Percentiles rank a stretch among this genome's conserved stretches.
Conservation (phyloP, 2,797 vertebrate species). For the Chrosomus eos region DNA sequence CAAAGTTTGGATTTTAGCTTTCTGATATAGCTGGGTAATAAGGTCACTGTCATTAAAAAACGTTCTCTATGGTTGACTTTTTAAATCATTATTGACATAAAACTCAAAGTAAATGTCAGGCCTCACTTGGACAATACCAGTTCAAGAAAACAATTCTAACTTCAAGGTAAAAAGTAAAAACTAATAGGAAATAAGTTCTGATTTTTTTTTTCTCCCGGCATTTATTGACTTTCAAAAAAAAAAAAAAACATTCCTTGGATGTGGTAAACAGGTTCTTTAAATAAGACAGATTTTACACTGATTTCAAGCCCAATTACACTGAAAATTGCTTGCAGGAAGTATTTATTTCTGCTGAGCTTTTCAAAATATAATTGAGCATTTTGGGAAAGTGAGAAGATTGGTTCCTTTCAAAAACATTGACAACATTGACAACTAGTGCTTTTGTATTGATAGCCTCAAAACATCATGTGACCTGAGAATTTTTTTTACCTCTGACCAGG, state of each 20-base stretch:
- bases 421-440: not conserved
- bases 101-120: not conserved
- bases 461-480: not conserved
- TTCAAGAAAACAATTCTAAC: not conserved
- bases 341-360: not conserved
- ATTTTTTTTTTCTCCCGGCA: too few relatives aligned
- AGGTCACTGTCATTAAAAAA: constrained; percentile 6
- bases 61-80: not conserved
- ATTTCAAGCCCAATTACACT: not conserved
- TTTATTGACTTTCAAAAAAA: not conserved
- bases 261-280: not conserved
- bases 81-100: constrained; percentile 8
- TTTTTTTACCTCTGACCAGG: constrained; percentile 95
- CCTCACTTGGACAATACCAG: not conserved
- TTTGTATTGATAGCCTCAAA: not conserved
- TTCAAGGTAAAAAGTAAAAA: not conserved
- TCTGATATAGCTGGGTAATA: not conserved
- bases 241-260: not conserved
- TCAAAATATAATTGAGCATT: not conserved
- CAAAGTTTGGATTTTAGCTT: not conserved
- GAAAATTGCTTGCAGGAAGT: not conserved
- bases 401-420: not conserved
- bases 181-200: not conserved
- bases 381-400: too few relatives aligned
- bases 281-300: not conserved